phyloP scores from a whole-genome alignment of 2,888 invertebrate species.

The Dryobota labecula region DNA sequence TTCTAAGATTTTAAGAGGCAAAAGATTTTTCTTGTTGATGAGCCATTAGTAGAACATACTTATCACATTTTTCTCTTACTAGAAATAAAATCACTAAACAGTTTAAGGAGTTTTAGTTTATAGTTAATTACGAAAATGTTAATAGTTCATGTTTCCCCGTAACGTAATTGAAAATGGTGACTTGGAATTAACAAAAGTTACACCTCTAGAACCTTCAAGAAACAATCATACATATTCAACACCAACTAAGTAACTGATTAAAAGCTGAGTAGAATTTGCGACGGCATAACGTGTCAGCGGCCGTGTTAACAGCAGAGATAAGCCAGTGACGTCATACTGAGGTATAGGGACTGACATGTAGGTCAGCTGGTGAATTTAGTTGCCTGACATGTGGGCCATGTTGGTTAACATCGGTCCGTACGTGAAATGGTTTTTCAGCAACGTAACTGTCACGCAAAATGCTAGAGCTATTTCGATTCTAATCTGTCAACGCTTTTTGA shows the following conservation, averaged over 20 bases:
- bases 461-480: conserved; percentile 31
- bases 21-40: not conserved
- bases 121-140: not conserved
- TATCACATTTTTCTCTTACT: not conserved
- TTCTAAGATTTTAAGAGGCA: not conserved
- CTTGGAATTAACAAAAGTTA: not conserved
- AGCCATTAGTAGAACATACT: not conserved
- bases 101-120: not conserved
- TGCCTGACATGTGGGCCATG: conserved; percentile 13
- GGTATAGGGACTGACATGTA: conserved; percentile 46
- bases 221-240: conserved; percentile 21
- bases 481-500: conserved; percentile 39
- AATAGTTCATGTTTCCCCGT: not conserved
- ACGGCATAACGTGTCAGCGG: conserved; percentile 44
- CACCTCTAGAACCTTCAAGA: not conserved
- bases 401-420: conserved; percentile 28
- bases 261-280: conserved; percentile 52
- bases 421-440: conserved; percentile 42
- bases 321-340: conserved; percentile 51
- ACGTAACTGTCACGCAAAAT: conserved; percentile 24
- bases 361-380: conserved; percentile 53
- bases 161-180: not conserved
- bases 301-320: conserved; percentile 52
- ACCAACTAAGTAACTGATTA: conserved; percentile 43
- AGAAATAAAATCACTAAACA: not conserved